phyloP scores from a whole-genome alignment of 2,113 vertebrate genomes.

The Crotophaga sulcirostris region DNA sequence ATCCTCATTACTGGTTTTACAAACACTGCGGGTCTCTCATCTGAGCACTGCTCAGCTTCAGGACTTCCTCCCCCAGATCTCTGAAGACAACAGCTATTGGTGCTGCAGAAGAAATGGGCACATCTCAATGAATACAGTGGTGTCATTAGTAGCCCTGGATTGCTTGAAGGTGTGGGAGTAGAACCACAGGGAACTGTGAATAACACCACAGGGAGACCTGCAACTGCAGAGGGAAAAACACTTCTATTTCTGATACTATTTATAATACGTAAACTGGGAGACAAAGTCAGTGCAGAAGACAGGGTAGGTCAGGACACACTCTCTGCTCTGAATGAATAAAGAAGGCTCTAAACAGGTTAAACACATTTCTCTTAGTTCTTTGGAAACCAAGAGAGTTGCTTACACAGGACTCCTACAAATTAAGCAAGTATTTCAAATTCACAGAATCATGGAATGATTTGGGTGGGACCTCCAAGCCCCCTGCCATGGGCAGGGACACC shows the following conservation, averaged over 20 bases:
- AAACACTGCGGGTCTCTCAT: not conserved
- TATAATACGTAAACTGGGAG: not conserved
- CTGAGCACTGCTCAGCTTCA: not conserved
- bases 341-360: not conserved
- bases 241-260: not conserved
- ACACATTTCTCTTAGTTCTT: not conserved
- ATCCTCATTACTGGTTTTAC: not conserved
- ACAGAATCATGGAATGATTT: too few relatives aligned
- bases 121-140: accelerated
- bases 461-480: too few relatives aligned
- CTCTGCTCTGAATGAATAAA: not conserved
- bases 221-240: not conserved
- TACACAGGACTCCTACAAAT: not conserved
- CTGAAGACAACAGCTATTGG: not conserved
- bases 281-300: not conserved
- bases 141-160: not conserved
- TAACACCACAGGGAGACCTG: not conserved
- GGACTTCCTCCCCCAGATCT: not conserved
- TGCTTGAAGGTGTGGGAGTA: not conserved
- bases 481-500: too few relatives aligned
- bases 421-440: not conserved
- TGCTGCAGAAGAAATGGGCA: accelerated
- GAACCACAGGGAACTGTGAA: not conserved
- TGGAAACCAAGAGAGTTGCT: not conserved
- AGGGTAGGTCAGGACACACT: accelerated